A percentile compares a stretch with the other conserved stretches of the same genome.
Conservation (phyloP, 2,113 vertebrate genomes). For the Rhineura floridana region DNA sequence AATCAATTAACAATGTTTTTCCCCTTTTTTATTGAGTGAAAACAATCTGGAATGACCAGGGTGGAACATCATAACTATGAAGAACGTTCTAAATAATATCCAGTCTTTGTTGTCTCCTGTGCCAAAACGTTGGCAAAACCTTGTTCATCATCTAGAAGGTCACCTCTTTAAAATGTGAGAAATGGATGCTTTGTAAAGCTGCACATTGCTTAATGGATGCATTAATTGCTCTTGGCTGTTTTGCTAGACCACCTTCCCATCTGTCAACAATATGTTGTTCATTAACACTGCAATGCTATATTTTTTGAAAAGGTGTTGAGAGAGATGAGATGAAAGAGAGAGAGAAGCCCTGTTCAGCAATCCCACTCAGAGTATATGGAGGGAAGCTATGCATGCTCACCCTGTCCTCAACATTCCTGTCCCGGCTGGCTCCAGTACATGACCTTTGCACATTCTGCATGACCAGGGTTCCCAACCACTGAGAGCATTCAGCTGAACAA, state of each 20-base stretch:
- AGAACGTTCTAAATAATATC: neutral
- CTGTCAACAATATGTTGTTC: conserved; percentile 28
- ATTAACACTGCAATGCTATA: neutral
- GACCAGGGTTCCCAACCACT: too few relatives aligned
- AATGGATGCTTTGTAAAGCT: conserved; percentile 6
- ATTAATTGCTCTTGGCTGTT: conserved; percentile 17
- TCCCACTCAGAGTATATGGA: neutral
- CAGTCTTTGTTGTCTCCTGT: neutral
- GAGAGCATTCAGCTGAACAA: too few relatives aligned
- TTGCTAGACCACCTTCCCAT: neutral
- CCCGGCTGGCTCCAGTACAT: too few relatives aligned
- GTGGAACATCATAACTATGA: neutral
- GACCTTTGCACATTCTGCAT: too few relatives aligned
- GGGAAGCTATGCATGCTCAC: too few relatives aligned
- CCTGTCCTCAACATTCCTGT: too few relatives aligned
- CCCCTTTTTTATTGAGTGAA: neutral
- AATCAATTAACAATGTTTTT: neutral
- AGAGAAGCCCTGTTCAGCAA: neutral
- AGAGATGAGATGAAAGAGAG: neutral
- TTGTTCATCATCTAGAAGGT: conserved; percentile 3
- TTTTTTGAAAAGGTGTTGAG: neutral
- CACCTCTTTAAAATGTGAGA: neutral
- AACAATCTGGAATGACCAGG: neutral
- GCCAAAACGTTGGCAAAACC: neutral
- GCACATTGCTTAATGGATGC: neutral